These are phyloP conservation scores for Lepas anatifera DNA, from an alignment of 2,888 invertebrate genomes.

Conservation along the genomic window DNA sequence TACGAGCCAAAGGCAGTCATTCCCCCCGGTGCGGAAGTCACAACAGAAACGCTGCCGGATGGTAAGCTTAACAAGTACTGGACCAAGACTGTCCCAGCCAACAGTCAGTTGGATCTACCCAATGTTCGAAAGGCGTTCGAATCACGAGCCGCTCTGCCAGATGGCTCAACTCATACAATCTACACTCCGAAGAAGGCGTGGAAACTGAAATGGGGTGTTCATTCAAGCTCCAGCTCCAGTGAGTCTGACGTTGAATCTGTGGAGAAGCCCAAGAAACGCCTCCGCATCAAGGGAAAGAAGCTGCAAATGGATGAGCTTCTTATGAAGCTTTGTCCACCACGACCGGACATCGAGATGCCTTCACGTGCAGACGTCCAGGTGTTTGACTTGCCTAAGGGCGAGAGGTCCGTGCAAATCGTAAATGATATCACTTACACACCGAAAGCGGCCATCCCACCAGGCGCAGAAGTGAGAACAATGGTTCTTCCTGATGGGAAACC, in stretches of 20 bases:
- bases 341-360: background rate
- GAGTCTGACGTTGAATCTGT: background rate
- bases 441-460: background rate
- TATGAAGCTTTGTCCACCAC: background rate
- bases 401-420: background rate
- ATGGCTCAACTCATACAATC: background rate
- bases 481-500: background rate
- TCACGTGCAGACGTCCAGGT: background rate
- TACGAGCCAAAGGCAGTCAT: background rate
- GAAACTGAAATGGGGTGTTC: background rate
- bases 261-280: background rate
- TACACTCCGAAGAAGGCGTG: background rate
- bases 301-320: slow-evolving; percentile 1
- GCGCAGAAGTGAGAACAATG: background rate
- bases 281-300: background rate
- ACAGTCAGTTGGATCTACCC: background rate
- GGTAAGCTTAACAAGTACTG: background rate
- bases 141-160: background rate
- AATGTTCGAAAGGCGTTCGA: background rate
- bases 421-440: slow-evolving; percentile 2
- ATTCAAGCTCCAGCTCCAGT: background rate
- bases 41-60: background rate
- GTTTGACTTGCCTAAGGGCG: background rate
- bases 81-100: background rate
- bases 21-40: background rate